Conservation (phyloP, 2,113 vertebrate species). For the Saguinus imperator region DNA sequence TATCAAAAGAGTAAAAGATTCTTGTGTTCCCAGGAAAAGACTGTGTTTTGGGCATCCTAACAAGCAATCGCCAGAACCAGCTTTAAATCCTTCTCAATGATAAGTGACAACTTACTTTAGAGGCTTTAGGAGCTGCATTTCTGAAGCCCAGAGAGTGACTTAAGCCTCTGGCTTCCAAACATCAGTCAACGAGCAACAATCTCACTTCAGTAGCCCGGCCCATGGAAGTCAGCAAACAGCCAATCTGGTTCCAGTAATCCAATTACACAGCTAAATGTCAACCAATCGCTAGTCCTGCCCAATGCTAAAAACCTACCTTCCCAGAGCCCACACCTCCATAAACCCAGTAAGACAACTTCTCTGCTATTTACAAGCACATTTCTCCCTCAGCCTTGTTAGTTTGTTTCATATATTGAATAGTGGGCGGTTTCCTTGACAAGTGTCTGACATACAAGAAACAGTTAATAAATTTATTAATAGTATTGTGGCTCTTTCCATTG, state of each 20-base stretch:
- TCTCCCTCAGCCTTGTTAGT: background rate
- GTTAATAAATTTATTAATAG: background rate
- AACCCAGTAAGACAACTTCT: no score
- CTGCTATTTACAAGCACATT: background rate
- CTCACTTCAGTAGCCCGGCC: background rate
- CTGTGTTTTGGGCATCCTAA: background rate
- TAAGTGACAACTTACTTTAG: background rate
- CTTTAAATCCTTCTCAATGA: background rate
- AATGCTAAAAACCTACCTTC: background rate
- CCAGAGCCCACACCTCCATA: fast-evolving
- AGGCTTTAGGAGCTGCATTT: background rate
- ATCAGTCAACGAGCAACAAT: background rate
- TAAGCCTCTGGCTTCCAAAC: background rate
- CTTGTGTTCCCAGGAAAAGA: background rate
- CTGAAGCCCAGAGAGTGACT: background rate
- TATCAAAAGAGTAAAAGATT: background rate
- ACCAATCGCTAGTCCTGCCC: background rate
- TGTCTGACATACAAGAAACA: background rate
- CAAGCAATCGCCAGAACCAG: background rate
- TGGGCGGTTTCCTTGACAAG: background rate
- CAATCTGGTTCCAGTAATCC: background rate
- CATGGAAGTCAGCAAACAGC: background rate
- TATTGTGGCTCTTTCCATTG: background rate
- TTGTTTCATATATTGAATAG: background rate
- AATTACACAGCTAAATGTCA: background rate